Evolutionary conservation across 1,140 invertebrate genomes (phyloP), one percentile per base, ranked within the genome.

Genomic region (Amphibalanus amphitrite): DNA sequence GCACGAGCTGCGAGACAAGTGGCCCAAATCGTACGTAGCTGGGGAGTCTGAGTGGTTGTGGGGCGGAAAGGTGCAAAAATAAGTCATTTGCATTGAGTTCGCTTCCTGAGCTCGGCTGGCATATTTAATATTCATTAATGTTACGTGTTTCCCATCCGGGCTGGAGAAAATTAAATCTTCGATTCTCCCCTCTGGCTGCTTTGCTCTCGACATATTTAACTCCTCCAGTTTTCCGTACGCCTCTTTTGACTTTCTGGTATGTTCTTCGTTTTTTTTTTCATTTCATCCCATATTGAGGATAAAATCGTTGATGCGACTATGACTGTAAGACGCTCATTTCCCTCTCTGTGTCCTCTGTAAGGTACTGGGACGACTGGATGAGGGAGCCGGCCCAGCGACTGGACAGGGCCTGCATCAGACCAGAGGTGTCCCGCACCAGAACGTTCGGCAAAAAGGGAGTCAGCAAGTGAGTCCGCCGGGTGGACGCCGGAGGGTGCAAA

Each of bases 281-380:
- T 13, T 59, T 13, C 25, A 25, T 59, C 13, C 47, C 25, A 59
- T 59, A 59, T 59, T 15, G 25, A 59, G 13, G 25, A 15, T 25
- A 15, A 59, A 13, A 13, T 59, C 13, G 25, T 59, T 59, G 25
- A 59, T 59, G 47, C 25, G 25, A 15, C 25, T 59, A 25, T 59
- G 47, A 15, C 13, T 59, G 47, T 59, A 59, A 15, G 47, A n/a
- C n/a, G n/a, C n/a, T n/a, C n/a, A n/a, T n/a, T n/a, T 6, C 38
- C 38, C 17, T 23, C 20, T 65, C 23, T 65, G 64, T 23, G 64
- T 65, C 23, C 26, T 8, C 6, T 23, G 10, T 4, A 4, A 94
- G 92, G 67, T 98, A 97, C 82, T 99, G 97, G 93, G 97, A 99
- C 82, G 97, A 99, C 82, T 99, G 96, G 96, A 95, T 99, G 76